Evolutionary conservation across 2,113 vertebrate genomes (phyloP), one percentile per base, ranked within the genome.

Genomic region (Ophthalmolycus amberensis): DNA sequence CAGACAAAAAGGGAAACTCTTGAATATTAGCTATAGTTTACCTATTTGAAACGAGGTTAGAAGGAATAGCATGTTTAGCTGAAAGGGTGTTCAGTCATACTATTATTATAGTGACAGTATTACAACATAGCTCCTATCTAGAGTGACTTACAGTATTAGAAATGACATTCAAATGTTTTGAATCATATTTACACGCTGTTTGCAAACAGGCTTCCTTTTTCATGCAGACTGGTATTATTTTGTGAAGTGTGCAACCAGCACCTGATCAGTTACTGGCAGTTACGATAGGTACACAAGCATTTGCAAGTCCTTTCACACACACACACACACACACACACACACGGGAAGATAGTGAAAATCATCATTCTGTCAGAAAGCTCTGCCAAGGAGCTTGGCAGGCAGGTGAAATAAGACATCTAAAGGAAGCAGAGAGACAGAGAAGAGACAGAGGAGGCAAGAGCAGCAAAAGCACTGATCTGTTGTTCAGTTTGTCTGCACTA

Each of bases 401-500:
- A 92, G 85, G 91, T 90, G 88, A 85, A 92, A 86, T 77, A 81
- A 87, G 81, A 89, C 86, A 88, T 87, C 88, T 90, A 68, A 84
- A 74, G 82, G 71, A 82, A 83, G 74, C 85, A 37, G 71, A n/a
- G 78, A 90, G 89, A 89, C 85, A 88, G 82, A 72, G 58, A 63
- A 79, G 75, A 88, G 71, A 82, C 83, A 71, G 89, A 88, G 75
- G 77, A 88, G 85, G 81, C 66, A 85, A 77, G 73, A 89, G 73
- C 79, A 74, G 77, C 62, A 76, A 82, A 89, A 89, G 72, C 88
- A 87, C 87, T 91, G 85, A 92, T 90, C 89, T 91, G 90, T 90
- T 91, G 91, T 91, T 92, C 86, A 88, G 91, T 91, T 92, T 92
- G 92, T 93, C 92, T 89, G 79, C 80, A 83, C 86, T 87, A 90